Base-by-base conservation (phyloP, 2,888 invertebrate genomes). In the Lomographa bimaculata region DNA sequence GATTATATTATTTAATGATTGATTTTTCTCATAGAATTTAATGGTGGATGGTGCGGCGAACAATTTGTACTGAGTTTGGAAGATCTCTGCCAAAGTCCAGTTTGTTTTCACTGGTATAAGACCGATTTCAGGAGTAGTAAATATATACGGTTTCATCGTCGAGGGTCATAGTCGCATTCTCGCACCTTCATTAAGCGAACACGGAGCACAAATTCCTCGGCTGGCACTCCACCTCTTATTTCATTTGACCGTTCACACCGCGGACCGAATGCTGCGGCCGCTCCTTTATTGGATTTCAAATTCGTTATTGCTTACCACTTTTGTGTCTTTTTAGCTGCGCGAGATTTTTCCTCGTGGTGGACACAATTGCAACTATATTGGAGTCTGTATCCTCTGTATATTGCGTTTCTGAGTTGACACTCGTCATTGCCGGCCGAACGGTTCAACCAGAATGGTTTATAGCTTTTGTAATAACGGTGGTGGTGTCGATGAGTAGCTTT, bases 241-340 rank as follows among this genome's bases (percentile, higher is more conserved):
- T 33, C 32, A 33, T 36, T 27, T 20, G 16, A 9, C 30, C 8
- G 17, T 32, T 35, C 35, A 27, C 20, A 29, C 37, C 16, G 19
- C 19, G 38, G 19, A 57, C 63, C 54, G 63, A 68, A 64, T 56
- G 43, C 52, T 45, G 40, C 52, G 40, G 52, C 52, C 55, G 64
- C 52, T 56, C 54, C 60, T 69, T 64, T 79, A 82, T 83, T 79
- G 79, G 78, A 81, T 81, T 83, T 77, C 63, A 77, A 80, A 77
- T 78, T 80, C 77, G 79, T 79, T 82, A 81, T 78, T 79, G 76
- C 79, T 71, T 73, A 69, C 67, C 76, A 62, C 67, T 74, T 79
- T 79, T 78, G 19, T 23, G 7, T 70, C 70, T 70, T 76, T 77
- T 79, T 66, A 5, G 25, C 33, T 44, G 46, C 56, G 50, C 60